Evolutionary conservation across 1,140 invertebrate genomes (phyloP), one percentile per base, ranked within the genome.

Genomic region (Calliopsis andreniformis): DNA sequence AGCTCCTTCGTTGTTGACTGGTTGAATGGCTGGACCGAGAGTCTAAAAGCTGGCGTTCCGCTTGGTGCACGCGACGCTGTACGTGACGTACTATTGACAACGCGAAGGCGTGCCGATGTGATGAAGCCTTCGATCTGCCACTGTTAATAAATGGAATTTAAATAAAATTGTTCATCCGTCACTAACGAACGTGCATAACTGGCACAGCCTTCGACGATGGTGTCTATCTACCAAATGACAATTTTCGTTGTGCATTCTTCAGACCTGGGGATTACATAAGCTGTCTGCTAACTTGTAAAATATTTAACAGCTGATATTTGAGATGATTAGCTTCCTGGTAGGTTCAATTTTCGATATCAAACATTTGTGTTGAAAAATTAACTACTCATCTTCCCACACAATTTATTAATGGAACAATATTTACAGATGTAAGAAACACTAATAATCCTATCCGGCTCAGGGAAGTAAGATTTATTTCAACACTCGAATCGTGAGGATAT

Each of bases 171-270:
- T 58, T 75, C 62, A 75, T 75, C 71, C 71, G 71, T 56, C 62
- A 55, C 71, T 75, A 75, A 75, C 71, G 63, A 75, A 75, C 71
- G 56, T 75, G 35, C 51, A 47, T 58, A 75, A 67, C 71, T 67
- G 51, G 16, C 51, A 20, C 28, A 3, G 28, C 12, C 16, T 16
- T 28, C 42, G 16, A 56, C 45, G 28, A 2, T n/a, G 39, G 30
- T 47, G 49, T 28, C 45, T 16, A 32, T 5, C 16, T 23, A 16
- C 53, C 39, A 8, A 23, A 7, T 23, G 16, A 16, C 32, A 32
- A 71, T 62, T 62, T 62, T 51, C 32, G 45, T 49, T 18, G 1
- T 14, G 3, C 14, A 0, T 43, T 25, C 35, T 3, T 23, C 16
- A 12, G 8, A 7, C 1, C 10, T 28, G 20, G 1, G 2, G 43